A percentile compares a stretch with the other conserved stretches of the same genome.
These are phyloP conservation scores for Saturnia japonica DNA, from an alignment of 2,888 invertebrate genomes.

Conservation along the genomic window DNA sequence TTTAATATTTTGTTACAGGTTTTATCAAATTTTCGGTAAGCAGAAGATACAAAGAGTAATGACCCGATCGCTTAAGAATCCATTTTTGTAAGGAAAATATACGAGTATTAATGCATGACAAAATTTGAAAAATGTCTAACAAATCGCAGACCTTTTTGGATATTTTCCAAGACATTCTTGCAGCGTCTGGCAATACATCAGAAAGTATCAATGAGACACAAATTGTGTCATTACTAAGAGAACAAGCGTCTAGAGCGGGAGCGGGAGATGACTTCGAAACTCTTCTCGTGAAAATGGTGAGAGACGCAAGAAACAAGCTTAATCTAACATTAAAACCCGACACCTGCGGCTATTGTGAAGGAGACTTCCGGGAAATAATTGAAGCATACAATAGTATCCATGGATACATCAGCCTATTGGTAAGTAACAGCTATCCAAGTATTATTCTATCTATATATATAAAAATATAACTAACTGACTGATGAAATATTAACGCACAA, in stretches of 20 bases:
- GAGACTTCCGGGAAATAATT: slow-evolving; percentile 82
- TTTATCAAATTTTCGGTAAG: not conserved
- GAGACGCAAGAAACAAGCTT: slow-evolving; percentile 59
- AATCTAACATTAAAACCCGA: slow-evolving; percentile 59
- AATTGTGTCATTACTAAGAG: slow-evolving; percentile 62
- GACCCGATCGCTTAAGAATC: not conserved
- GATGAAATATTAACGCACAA: too few species aligned
- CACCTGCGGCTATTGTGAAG: slow-evolving; percentile 81
- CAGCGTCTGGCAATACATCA: slow-evolving; percentile 69
- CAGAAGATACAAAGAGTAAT: slow-evolving; percentile 4
- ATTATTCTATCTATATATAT: too few species aligned
- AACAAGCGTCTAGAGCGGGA: slow-evolving; percentile 55
- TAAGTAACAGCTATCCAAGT: slow-evolving; percentile 62
- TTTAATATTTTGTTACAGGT: slow-evolving; percentile 5
- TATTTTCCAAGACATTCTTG: slow-evolving; percentile 73
- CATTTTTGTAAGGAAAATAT: not conserved
- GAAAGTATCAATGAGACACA: slow-evolving; percentile 66
- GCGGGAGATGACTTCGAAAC: slow-evolving; percentile 59
- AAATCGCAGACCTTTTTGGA: slow-evolving; percentile 66
- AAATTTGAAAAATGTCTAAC: slow-evolving; percentile 57
- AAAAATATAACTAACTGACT: too few species aligned
- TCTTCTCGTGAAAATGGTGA: slow-evolving; percentile 64
- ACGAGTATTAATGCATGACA: not conserved
- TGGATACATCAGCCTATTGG: slow-evolving; percentile 90
- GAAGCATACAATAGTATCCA: slow-evolving; percentile 87